Conservation (phyloP, 2,113 vertebrate genomes). For the Stegostoma tigrinum region DNA sequence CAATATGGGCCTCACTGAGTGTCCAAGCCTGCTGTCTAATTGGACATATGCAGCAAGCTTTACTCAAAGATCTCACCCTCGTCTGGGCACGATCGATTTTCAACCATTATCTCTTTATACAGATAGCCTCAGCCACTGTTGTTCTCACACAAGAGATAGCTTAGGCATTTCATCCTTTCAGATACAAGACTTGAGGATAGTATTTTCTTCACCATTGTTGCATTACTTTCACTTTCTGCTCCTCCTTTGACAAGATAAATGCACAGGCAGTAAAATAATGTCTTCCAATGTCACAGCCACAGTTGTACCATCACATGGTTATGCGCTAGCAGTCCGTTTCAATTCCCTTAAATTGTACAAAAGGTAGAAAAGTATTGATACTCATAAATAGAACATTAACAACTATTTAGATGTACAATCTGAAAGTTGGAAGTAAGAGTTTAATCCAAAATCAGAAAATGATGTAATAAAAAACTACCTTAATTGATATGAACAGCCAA, state of each 20-base stretch:
- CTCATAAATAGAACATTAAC: background rate
- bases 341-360: background rate
- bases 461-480: background rate
- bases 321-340: background rate
- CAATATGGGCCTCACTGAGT: no score
- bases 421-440: background rate
- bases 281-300: background rate
- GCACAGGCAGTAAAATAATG: background rate
- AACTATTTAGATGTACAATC: background rate
- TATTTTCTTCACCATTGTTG: no score
- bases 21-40: no score
- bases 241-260: background rate
- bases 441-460: background rate
- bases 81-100: background rate
- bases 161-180: background rate
- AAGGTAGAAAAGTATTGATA: background rate
- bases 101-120: background rate
- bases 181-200: background rate
- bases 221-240: background rate
- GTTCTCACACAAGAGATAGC: background rate
- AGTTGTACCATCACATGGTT: background rate
- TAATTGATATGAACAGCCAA: background rate
- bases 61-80: background rate
- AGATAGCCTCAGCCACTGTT: background rate
- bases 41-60: background rate